These are phyloP conservation scores for Lacerta bilineata DNA, from an alignment of 2,797 vertebrate species.

Conservation along the genomic window DNA sequence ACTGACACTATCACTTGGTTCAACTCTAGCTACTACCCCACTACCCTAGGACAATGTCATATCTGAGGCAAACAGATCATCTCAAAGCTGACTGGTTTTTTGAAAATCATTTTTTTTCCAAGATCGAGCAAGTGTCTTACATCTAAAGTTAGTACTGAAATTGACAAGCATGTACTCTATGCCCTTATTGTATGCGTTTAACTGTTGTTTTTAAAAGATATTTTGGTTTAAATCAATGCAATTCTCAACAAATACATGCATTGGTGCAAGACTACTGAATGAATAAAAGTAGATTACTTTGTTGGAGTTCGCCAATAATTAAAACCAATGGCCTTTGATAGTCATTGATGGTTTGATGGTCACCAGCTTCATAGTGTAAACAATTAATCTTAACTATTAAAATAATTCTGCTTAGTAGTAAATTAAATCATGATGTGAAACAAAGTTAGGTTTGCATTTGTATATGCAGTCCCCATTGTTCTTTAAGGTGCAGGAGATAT, in stretches of 20 bases:
- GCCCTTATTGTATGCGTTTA: background rate
- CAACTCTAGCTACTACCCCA: background rate
- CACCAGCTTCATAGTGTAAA: background rate
- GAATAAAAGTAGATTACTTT: background rate
- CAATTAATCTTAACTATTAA: background rate
- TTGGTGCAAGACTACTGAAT: background rate
- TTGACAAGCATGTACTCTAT: background rate
- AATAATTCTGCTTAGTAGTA: background rate
- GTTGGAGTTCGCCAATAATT: background rate
- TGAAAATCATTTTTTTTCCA: background rate
- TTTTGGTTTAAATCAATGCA: background rate
- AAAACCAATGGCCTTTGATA: background rate
- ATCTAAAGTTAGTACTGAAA: background rate
- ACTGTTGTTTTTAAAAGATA: background rate
- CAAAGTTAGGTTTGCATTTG: constrained; percentile 70
- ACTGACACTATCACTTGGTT: background rate
- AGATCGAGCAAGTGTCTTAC: background rate
- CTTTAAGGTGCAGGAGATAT: constrained; percentile 73
- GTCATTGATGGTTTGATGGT: background rate
- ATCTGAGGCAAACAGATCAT: background rate
- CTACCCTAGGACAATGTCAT: background rate
- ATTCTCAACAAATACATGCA: background rate
- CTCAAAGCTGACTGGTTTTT: background rate
- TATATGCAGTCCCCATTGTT: constrained; percentile 79
- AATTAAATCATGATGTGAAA: background rate